Evolutionary conservation across 2,797 vertebrate genomes (phyloP).

Genomic region (Acanthornis magna): DNA sequence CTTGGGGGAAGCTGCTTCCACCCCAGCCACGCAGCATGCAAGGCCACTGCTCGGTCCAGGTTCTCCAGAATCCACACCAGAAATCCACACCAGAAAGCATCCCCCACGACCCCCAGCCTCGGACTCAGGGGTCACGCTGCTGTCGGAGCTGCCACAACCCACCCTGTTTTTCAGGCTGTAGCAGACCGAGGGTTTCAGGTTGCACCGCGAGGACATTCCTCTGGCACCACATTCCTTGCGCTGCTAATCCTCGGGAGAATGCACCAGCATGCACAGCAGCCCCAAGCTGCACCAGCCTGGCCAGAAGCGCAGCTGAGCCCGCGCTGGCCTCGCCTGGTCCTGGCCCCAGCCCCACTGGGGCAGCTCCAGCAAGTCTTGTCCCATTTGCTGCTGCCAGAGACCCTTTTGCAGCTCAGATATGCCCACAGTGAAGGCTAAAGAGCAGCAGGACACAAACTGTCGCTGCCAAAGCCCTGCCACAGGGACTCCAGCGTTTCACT

Average conservation of each 20-base stretch:
- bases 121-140: rapidly evolving
- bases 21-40: background rate
- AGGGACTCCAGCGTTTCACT: background rate
- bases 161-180: background rate
- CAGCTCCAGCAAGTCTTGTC: background rate
- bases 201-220: background rate
- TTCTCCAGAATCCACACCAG: rapidly evolving
- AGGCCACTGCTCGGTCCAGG: background rate
- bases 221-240: background rate
- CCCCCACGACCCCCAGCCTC: rapidly evolving
- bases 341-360: background rate
- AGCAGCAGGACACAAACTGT: rapidly evolving
- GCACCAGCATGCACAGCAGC: rapidly evolving
- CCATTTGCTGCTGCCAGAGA: rapidly evolving
- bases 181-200: background rate
- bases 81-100: rapidly evolving
- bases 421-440: background rate
- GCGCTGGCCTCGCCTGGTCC: rapidly evolving
- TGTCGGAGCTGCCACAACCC: background rate
- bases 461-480: background rate
- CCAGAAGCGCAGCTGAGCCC: background rate
- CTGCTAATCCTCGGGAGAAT: background rate
- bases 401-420: background rate
- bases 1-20: background rate
- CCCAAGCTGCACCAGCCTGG: rapidly evolving